Evolutionary conservation across 1,140 invertebrate species (phyloP), one percentile per base, ranked within the genome.

Genomic region (Brachionus asplanchnoidis): DNA sequence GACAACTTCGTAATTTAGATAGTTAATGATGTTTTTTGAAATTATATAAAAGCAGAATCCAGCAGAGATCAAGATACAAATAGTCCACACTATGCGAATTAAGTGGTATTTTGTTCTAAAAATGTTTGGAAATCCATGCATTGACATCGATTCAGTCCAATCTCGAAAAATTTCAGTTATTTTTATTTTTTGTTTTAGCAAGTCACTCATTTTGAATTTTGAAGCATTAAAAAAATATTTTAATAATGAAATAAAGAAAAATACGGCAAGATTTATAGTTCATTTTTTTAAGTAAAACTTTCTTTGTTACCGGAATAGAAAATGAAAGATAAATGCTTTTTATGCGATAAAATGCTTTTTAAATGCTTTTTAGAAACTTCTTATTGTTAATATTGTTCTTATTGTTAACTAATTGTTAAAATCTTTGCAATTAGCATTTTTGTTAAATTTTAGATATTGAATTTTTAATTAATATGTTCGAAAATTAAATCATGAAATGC

Each of bases 101-200:
- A 26, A 42, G 26, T 12, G 1, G n/a, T 53, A 50, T 28, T 50
- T 28, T 8, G 73, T 77, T 9, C 73, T 42, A 12, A 77, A 77
- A 3, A 77, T 50, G 26, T 77, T 77, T 1, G 73, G 44, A 20
- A 77, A 46, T 28, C 73, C 73, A 82, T 82, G 79, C 65, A 68
- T 60, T 6, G 79, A 36, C 20, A 82, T 46, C 40, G 53, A 23
- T 17, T 60, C 53, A 11, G 42, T 40, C 79, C 79, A 82, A 66
- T 77, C 42, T 77, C 8, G 9, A 12, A 77, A 77, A 9, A 73
- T 40, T 4, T 40, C 68, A 20, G 2, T 20, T 26, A 23, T 60
- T 23, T 60, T 60, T 8, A 60, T 2, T 26, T 60, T 17, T 20
- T 60, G 5, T 20, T 20, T 20, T 60, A 0, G 6, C 17, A 60